Base-by-base conservation (phyloP, 2,113 vertebrate genomes). In the Psettodes erumei region DNA sequence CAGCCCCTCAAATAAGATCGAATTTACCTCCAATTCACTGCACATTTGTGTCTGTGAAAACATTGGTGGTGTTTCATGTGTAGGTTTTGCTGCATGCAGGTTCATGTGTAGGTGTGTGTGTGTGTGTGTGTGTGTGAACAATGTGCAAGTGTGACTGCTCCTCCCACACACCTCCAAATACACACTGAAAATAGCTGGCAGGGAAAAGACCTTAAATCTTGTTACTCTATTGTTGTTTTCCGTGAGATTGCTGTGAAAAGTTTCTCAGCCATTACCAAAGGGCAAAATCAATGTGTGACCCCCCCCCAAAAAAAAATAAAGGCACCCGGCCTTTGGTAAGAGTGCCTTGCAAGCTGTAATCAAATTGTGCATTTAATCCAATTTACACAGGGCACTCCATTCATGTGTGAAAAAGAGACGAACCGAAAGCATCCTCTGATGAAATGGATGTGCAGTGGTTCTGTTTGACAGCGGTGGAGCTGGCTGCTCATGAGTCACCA, bases 351-450 rank as follows among this genome's bases (percentile, higher is more conserved):
- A 27, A 75, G 62, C 75, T 48, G 43, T 35, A 38, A 75, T 89
- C 73, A 91, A 91, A 90, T 89, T 91, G 86, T 84, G 81, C 75
- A 70, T 88, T 89, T 91, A 88, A 93, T 93, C 85, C 69, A 85
- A 91, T 91, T 90, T 84, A 75, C 45, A 76, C 19, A 27, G 63
- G 61, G 71, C 70, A 48, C 77, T 89, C 84, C 86, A 82, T 79
- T 83, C 63, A 77, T 79, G 87, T 87, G 87, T 88, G 86, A 84
- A 87, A 77, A 32, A 74, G 68, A 81, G 81, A 66, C 32, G 21
- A 74, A 83, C 87, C 73, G 64, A 82, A 88, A 82, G 70, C 78
- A 6, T 77, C 70, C 67, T 43, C 65, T 54, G 53, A 79, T 73
- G 66, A 80, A 87, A 77, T 59, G 68, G 58, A 67, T 27, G 64